Evolutionary conservation across 2,888 invertebrate species (phyloP), one percentile per base, ranked within the genome.

Genomic region (Apocheima hispidaria): DNA sequence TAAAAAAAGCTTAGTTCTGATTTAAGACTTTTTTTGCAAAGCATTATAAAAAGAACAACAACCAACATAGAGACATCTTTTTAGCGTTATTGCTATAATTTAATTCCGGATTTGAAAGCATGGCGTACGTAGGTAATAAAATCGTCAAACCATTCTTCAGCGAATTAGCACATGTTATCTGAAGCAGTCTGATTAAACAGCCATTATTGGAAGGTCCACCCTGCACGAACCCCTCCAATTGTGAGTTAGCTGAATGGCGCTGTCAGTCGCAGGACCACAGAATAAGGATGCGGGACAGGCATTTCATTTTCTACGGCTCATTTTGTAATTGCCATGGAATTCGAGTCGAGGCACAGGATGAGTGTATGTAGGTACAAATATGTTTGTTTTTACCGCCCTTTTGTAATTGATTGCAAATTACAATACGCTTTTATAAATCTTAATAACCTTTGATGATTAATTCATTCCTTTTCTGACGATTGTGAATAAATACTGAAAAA

Each of bases 311-410:
- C 43, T 50, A 40, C 28, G 74, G 72, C 80, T 81, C 77, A 79
- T 81, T 82, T 75, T 80, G 83, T 88, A 90, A 89, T 90, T 90
- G 90, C 75, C 77, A 74, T 74, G 79, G 73, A 83, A 81, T 74
- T 72, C 75, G 75, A 74, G 75, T 72, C 75, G 75, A 74, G 75
- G 80, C 79, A 84, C 88, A 83, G 89, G 89, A 89, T 89, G 86
- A 77, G 80, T 65, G 69, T 74, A 20, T n/a, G 7, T 78, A 78
- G 74, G 10, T 3, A 20, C 10, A n/a, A n/a, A n/a, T n/a, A n/a
- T n/a, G 3, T 43, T 74, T 68, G 70, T 73, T 78, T 83, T 80
- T 82, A 76, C 77, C 63, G 69, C 66, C 66, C 70, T 72, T 79
- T 74, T 72, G 67, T 16, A 63, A 56, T 67, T 65, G 57, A 71